Conservation (phyloP, 2,888 invertebrate species). For the Drosophila merina region DNA sequence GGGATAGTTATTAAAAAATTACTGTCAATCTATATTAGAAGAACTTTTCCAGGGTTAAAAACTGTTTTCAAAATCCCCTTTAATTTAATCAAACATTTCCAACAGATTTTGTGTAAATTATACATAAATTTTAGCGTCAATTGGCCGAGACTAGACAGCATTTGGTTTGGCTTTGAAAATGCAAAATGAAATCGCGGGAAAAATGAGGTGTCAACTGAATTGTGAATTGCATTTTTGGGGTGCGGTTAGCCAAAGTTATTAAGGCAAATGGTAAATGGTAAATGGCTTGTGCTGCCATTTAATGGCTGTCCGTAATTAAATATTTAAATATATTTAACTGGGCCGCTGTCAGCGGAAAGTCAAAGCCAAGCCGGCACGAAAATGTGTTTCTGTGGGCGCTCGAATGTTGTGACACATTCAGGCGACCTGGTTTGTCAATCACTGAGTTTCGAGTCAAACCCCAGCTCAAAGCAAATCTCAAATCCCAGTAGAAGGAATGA, state of each 20-base stretch:
- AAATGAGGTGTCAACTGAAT: conserved; percentile 68
- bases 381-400: conserved; percentile 32
- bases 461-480: neutral
- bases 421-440: conserved; percentile 38
- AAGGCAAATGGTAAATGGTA: conserved; percentile 37
- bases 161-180: conserved; percentile 31
- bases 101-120: neutral
- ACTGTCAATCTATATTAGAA: too few relatives aligned
- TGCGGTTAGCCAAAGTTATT: conserved; percentile 61
- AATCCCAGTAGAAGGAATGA: conserved; percentile 14
- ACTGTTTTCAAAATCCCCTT: too few relatives aligned
- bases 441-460: conserved; percentile 1
- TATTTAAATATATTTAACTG: conserved; percentile 57
- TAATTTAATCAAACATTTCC: too few relatives aligned
- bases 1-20: too few relatives aligned
- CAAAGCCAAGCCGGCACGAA: conserved; percentile 50
- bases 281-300: conserved; percentile 50
- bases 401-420: conserved; percentile 57
- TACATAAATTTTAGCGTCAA: neutral
- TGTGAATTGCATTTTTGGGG: conserved; percentile 51
- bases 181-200: conserved; percentile 20
- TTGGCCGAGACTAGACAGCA: neutral
- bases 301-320: conserved; percentile 64
- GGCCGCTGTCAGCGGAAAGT: conserved; percentile 51
- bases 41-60: too few relatives aligned